phyloP scores from a whole-genome alignment of 2,113 vertebrate species.

The Australoheros scitulus region DNA sequence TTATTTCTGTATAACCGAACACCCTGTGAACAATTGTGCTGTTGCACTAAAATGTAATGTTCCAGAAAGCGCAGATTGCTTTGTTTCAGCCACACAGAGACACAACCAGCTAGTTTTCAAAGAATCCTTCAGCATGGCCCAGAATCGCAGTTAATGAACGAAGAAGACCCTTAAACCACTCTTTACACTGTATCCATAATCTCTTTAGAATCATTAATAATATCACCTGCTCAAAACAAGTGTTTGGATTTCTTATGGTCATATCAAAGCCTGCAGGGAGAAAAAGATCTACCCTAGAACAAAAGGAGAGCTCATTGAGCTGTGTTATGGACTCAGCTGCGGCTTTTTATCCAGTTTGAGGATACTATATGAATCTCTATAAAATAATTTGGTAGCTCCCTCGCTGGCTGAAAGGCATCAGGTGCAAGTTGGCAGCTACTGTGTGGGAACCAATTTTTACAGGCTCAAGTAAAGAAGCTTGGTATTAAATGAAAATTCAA shows the following conservation, averaged over 20 bases:
- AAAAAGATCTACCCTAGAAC: not conserved
- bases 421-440: conserved; percentile 27
- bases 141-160: not conserved
- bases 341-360: conserved; percentile 15
- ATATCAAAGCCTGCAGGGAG: not conserved
- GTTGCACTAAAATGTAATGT: conserved; percentile 50
- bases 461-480: conserved; percentile 19
- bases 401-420: conserved; percentile 25
- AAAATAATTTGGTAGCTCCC: conserved; percentile 10
- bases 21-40: conserved; percentile 55
- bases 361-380: not conserved
- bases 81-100: conserved; percentile 32
- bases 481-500: conserved; percentile 2
- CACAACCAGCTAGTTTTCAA: conserved; percentile 12
- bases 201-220: not conserved
- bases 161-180: not conserved
- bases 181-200: not conserved
- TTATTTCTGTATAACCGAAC: conserved; percentile 68
- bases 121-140: conserved; percentile 10
- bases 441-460: conserved; percentile 31
- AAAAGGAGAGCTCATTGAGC: not conserved
- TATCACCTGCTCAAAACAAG: not conserved
- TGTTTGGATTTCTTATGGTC: not conserved
- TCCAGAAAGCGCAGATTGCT: conserved; percentile 42
- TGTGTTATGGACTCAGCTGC: not conserved